A percentile compares a stretch with the other conserved stretches of the same genome.
Conservation (phyloP, 2,888 invertebrate species). For the Nipponacmea schrenckii region DNA sequence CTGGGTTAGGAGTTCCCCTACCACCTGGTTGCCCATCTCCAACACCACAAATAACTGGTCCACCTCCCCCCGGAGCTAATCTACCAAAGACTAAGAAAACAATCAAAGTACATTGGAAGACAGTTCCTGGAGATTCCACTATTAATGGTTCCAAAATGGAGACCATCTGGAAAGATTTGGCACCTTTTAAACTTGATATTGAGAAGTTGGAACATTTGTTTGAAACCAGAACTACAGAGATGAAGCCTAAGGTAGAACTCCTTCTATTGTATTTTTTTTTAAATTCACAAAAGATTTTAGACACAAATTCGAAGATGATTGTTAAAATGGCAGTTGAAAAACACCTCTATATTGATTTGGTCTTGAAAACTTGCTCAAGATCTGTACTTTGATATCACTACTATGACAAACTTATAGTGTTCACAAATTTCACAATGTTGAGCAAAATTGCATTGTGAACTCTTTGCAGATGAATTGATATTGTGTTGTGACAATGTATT, state of each 20-base stretch:
- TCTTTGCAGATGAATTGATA: too few species aligned
- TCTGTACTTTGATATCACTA: too few species aligned
- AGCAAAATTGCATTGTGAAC: too few species aligned
- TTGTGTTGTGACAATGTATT: too few species aligned
- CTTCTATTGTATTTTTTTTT: not conserved
- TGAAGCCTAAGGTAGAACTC: slow-evolving; percentile 85
- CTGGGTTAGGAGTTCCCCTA: slow-evolving; percentile 44
- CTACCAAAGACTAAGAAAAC: slow-evolving; percentile 82
- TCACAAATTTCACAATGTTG: too few species aligned
- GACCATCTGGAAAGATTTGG: slow-evolving; percentile 64
- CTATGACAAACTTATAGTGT: too few species aligned
- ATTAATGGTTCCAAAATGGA: slow-evolving; percentile 46
- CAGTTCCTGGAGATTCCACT: slow-evolving; percentile 41
- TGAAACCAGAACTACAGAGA: slow-evolving; percentile 94
- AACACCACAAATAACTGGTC: slow-evolving; percentile 43
- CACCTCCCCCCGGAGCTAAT: slow-evolving; percentile 55
- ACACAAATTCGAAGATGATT: not conserved
- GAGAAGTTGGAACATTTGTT: slow-evolving; percentile 95
- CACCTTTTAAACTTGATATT: slow-evolving; percentile 85
- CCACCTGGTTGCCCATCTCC: slow-evolving; percentile 24
- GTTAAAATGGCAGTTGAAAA: not conserved
- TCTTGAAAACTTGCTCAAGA: too few species aligned
- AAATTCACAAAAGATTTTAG: not conserved
- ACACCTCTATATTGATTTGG: too few species aligned
- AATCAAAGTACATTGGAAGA: slow-evolving; percentile 96